These are phyloP conservation scores for Macrosteles quadrilineatus DNA, from an alignment of 1,140 invertebrate species.

Conservation along the genomic window DNA sequence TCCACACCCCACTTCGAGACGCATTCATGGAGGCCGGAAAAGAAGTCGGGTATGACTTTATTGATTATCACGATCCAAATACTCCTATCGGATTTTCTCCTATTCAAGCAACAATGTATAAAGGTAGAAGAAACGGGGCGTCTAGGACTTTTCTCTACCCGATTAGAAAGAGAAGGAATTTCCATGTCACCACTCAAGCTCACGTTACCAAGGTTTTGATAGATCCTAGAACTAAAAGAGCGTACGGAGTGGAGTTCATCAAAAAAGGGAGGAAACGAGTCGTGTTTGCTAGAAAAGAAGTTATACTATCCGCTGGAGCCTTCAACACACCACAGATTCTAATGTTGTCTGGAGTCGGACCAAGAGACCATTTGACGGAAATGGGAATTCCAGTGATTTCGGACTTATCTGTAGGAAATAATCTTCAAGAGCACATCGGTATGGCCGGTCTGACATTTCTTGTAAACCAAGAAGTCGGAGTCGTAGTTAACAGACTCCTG, in stretches of 20 bases:
- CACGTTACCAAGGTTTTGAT: conserved; percentile 58
- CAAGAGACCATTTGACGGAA: conserved; percentile 27
- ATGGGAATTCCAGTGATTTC: conserved; percentile 53
- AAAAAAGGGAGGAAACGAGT: conserved; percentile 41
- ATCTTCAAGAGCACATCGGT: conserved; percentile 70
- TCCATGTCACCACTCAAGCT: conserved; percentile 56
- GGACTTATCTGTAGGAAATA: conserved; percentile 60
- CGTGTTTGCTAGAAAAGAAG: conserved; percentile 33
- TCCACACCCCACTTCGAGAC: conserved; percentile 42
- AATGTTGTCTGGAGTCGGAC: conserved; percentile 38
- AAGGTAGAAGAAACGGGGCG: conserved; percentile 58
- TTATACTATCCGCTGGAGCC: conserved; percentile 36
- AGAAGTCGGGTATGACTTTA: conserved; percentile 54
- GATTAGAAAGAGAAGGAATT: conserved; percentile 55
- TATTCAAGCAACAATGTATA: conserved; percentile 46
- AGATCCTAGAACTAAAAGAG: conserved; percentile 54
- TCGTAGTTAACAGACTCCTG: conserved; percentile 41
- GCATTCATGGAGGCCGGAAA: conserved; percentile 56
- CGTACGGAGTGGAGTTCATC: conserved; percentile 58
- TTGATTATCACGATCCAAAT: conserved; percentile 55
- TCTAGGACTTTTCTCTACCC: conserved; percentile 59
- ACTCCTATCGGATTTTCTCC: conserved; percentile 51
- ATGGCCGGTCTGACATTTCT: conserved; percentile 67
- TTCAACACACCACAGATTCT: conserved; percentile 35
- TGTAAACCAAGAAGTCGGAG: conserved; percentile 62